A percentile compares a stretch with the other conserved stretches of the same genome.
phyloP scores from a whole-genome alignment of 2,797 vertebrate species.

The Danio tinwini region DNA sequence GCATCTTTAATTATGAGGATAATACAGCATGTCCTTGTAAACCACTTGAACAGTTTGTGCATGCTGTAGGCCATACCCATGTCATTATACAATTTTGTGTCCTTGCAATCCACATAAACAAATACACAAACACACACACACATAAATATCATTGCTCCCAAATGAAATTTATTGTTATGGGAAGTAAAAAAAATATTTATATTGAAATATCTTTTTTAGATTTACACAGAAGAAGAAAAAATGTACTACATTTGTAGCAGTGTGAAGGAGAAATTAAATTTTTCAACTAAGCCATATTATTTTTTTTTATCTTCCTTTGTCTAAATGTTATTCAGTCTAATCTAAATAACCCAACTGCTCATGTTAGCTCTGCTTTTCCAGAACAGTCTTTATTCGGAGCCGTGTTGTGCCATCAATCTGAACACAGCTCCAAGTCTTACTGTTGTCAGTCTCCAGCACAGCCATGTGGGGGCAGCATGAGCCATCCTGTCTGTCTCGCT shows the following conservation, averaged over 20 bases:
- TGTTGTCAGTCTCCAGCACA: conserved; percentile 5
- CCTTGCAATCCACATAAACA: too few relatives aligned
- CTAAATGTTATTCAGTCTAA: background rate
- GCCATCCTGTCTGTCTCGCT: background rate
- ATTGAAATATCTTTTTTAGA: background rate
- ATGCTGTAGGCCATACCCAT: too few relatives aligned
- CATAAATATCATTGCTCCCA: background rate
- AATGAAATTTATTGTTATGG: background rate
- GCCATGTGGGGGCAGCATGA: conserved; percentile 55
- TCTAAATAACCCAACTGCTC: conserved; percentile 13
- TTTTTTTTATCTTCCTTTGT: background rate
- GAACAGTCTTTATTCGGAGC: background rate
- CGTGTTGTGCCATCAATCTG: background rate
- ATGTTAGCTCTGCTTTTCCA: background rate
- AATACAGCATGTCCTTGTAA: too few relatives aligned
- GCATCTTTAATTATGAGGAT: too few relatives aligned
- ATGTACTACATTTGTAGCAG: background rate
- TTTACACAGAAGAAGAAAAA: background rate
- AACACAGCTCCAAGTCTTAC: background rate
- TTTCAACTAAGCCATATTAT: too few relatives aligned
- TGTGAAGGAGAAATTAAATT: background rate
- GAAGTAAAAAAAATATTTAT: background rate
- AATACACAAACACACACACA: too few relatives aligned
- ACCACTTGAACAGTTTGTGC: too few relatives aligned
- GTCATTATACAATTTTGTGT: too few relatives aligned